phyloP scores from a whole-genome alignment of 2,797 vertebrate genomes.

The Oreortyx pictus region DNA sequence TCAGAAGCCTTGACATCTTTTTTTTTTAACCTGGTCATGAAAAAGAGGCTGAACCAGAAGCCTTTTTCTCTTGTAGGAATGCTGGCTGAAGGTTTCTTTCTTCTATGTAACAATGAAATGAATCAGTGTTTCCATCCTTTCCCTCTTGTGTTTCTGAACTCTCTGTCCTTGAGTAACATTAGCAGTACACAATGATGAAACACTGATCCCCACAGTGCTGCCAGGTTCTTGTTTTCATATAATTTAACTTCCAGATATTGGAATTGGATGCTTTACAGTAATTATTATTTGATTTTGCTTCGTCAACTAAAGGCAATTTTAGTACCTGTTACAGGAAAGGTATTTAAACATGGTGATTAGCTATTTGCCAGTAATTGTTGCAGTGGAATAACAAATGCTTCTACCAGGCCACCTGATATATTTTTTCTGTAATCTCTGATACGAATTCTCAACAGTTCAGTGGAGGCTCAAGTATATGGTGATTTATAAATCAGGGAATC shows the following conservation, averaged over 20 bases:
- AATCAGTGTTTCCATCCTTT: not conserved
- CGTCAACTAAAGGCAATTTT: not conserved
- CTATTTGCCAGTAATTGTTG: not conserved
- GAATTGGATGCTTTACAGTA: slow-evolving; percentile 5
- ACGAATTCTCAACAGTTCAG: not conserved
- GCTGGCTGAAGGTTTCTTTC: not conserved
- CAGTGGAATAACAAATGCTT: not conserved
- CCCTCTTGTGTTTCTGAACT: not conserved
- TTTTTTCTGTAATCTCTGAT: not conserved
- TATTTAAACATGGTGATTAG: slow-evolving; percentile 8
- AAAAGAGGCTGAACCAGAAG: not conserved
- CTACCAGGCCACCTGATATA: not conserved
- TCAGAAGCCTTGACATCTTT: not conserved
- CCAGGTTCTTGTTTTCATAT: not conserved
- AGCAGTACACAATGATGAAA: not conserved
- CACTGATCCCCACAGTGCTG: not conserved
- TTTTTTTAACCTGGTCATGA: not conserved
- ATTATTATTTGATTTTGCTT: slow-evolving; percentile 29
- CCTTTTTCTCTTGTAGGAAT: not conserved
- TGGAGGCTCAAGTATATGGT: not conserved
- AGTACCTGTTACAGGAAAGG: not conserved
- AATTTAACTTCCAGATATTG: not conserved
- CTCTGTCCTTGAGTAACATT: not conserved
- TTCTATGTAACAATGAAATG: not conserved
- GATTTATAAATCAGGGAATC: not conserved